Evolutionary conservation across 37 sponge, comb jelly and placozoan genomes (phyloP).

Genomic region (Geodia barretti): DNA sequence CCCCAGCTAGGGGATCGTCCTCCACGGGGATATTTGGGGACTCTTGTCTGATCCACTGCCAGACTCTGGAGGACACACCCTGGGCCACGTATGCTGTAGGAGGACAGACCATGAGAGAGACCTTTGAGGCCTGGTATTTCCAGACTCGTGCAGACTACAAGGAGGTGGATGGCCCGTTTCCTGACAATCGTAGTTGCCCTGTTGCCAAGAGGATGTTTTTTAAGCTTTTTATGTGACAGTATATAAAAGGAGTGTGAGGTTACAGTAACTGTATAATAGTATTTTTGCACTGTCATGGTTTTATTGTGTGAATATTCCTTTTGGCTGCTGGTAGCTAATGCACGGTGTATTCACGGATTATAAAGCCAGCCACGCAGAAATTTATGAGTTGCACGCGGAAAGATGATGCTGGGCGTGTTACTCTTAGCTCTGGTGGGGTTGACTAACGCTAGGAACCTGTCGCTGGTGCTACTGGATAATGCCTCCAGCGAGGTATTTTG

Average conservation of each 20-base stretch:
- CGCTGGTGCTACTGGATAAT: neutral
- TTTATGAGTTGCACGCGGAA: too few relatives aligned
- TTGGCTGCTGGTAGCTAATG: too few relatives aligned
- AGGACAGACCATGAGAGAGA: slow-evolving; percentile 27
- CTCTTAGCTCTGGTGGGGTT: neutral
- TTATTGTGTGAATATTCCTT: too few relatives aligned
- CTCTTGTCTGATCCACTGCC: slow-evolving; percentile 75
- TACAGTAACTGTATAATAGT: too few relatives aligned
- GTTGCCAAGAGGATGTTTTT: neutral
- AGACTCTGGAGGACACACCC: slow-evolving; percentile 40
- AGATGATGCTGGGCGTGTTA: too few relatives aligned
- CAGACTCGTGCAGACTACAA: neutral
- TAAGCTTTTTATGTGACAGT: too few relatives aligned
- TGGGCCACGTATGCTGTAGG: slow-evolving; percentile 55
- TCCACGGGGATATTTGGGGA: slow-evolving; percentile 56
- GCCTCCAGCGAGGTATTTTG: neutral
- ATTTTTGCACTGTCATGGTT: too few relatives aligned
- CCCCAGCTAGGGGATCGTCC: neutral
- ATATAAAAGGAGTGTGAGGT: too few relatives aligned
- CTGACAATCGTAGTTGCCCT: neutral
- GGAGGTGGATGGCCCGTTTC: neutral
- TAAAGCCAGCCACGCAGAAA: too few relatives aligned
- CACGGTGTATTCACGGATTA: too few relatives aligned
- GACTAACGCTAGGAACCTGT: neutral
- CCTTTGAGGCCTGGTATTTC: slow-evolving; percentile 72